These are phyloP conservation scores for Rhynchomys soricoides DNA, from an alignment of 2,113 vertebrate species.

Conservation along the genomic window DNA sequence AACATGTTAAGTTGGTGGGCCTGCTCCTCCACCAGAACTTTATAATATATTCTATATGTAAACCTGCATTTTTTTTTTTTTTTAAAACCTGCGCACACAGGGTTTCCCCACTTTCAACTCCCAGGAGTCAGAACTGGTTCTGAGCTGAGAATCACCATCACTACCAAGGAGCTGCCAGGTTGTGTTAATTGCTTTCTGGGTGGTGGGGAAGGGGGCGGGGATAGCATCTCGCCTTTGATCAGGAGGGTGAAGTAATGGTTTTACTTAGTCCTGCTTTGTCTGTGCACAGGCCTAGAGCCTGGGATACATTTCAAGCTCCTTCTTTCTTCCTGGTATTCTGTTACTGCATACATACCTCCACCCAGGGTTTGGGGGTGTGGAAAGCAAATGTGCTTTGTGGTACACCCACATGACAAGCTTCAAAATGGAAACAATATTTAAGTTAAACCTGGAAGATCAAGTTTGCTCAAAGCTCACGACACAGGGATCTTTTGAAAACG, in stretches of 20 bases:
- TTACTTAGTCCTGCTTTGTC: constrained; percentile 88
- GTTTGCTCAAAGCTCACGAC: constrained; percentile 83
- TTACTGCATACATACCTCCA: constrained; percentile 85
- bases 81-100: constrained; percentile 25
- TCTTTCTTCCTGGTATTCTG: constrained; percentile 87
- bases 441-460: constrained; percentile 88
- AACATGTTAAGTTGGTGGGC: not conserved
- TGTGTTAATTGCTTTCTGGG: constrained; percentile 86
- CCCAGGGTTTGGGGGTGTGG: constrained; percentile 76
- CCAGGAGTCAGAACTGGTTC: constrained; percentile 16
- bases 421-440: constrained; percentile 88
- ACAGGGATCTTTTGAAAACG: constrained; percentile 83
- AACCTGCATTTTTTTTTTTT: not conserved
- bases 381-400: constrained; percentile 85
- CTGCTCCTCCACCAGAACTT: not conserved
- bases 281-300: constrained; percentile 83
- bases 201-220: constrained; percentile 77
- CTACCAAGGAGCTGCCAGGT: constrained; percentile 72
- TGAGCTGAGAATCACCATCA: not conserved
- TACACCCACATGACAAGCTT: constrained; percentile 85
- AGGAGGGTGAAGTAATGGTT: constrained; percentile 85
- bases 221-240: constrained; percentile 86
- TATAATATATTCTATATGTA: not conserved
- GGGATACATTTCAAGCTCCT: constrained; percentile 87
- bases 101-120: not conserved